phyloP scores from a whole-genome alignment of 2,888 invertebrate species.

The Cataglyphis albicans region DNA sequence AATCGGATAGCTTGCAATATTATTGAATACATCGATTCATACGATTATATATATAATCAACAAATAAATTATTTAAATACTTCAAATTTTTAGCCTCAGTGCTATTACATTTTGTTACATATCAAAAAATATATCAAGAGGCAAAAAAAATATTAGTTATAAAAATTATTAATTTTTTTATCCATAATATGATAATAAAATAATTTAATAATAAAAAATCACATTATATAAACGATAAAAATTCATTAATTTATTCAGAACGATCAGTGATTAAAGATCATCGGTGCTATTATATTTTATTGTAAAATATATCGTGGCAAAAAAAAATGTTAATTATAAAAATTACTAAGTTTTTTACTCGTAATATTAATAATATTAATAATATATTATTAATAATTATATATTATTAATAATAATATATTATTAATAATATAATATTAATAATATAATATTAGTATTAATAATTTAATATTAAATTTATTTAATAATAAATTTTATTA shows the following conservation, averaged over 20 bases:
- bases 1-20: slow-evolving; percentile 6
- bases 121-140: background rate
- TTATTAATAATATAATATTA: too few species aligned
- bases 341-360: too few species aligned
- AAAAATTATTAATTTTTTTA: background rate
- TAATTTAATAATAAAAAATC: background rate
- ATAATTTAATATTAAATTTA: too few species aligned
- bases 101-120: background rate
- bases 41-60: slow-evolving; percentile 6
- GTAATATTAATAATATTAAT: too few species aligned
- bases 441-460: background rate
- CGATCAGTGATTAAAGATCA: background rate
- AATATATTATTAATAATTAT: too few species aligned
- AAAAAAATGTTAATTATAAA: too few species aligned
- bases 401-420: too few species aligned
- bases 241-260: background rate
- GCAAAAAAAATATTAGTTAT: background rate
- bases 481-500: too few species aligned
- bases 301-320: too few species aligned
- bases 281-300: too few species aligned
- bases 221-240: background rate
- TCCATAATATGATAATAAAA: background rate
- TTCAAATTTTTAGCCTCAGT: background rate
- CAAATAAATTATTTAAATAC: background rate
- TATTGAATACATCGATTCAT: slow-evolving; percentile 14